These are phyloP conservation scores for Neolamprologus modestus DNA, from an alignment of 2,113 vertebrate species.

Conservation along the genomic window DNA sequence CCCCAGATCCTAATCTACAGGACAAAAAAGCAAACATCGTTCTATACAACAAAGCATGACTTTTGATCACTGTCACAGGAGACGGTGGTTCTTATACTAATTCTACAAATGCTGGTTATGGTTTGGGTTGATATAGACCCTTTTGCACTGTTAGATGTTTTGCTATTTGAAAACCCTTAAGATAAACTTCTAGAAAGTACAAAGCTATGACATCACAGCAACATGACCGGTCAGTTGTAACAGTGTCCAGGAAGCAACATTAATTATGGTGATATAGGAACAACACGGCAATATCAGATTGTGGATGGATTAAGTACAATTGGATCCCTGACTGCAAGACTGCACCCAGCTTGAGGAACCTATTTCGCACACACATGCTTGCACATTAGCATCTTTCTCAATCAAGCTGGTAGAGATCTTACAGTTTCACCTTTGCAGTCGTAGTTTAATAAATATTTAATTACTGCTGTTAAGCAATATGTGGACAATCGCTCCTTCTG, in stretches of 20 bases:
- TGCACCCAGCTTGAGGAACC: background rate
- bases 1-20: background rate
- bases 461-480: background rate
- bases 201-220: background rate
- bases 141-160: background rate
- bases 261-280: background rate
- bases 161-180: background rate
- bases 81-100: rapidly evolving
- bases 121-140: background rate
- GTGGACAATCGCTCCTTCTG: background rate
- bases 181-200: background rate
- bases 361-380: rapidly evolving
- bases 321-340: background rate
- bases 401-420: background rate
- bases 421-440: background rate
- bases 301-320: background rate
- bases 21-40: background rate
- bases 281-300: background rate
- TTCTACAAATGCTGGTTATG: background rate
- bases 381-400: background rate
- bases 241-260: background rate
- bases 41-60: rapidly evolving
- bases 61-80: background rate
- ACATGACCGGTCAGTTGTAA: background rate
- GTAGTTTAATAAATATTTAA: background rate